These are phyloP conservation scores for Zootoca vivipara DNA, from an alignment of 2,113 vertebrate species.

Conservation along the genomic window DNA sequence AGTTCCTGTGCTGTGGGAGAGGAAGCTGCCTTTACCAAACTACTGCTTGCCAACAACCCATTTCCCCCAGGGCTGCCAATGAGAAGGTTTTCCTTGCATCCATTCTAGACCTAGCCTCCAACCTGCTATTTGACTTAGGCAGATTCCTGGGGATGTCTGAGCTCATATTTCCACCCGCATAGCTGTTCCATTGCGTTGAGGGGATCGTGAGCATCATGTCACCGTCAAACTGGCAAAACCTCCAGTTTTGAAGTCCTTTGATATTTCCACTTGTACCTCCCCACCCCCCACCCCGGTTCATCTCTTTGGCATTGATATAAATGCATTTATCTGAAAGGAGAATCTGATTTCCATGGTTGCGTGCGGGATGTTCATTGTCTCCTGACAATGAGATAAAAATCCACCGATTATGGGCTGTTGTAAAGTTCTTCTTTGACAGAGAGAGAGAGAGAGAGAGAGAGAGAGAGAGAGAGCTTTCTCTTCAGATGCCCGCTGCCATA, in stretches of 20 bases:
- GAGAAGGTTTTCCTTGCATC: accelerated
- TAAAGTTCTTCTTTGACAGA: neutral
- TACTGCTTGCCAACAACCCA: neutral
- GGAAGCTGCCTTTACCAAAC: neutral
- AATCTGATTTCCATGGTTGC: neutral
- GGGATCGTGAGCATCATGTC: accelerated
- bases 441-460: neutral
- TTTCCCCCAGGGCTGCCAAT: neutral
- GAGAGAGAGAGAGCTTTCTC: neutral
- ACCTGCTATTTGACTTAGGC: neutral
- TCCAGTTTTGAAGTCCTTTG: conserved; percentile 1
- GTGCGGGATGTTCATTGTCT: neutral
- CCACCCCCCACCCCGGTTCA: neutral
- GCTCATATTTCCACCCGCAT: accelerated
- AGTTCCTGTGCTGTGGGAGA: neutral
- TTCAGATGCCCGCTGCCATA: conserved; percentile 12
- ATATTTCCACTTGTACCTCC: neutral
- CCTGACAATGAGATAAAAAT: neutral
- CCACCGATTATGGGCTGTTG: neutral
- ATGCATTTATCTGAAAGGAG: neutral
- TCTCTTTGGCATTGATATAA: neutral
- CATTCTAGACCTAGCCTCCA: neutral
- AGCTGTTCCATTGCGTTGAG: accelerated
- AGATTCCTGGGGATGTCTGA: accelerated
- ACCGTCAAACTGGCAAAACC: neutral